These are phyloP conservation scores for Luffia ferchaultella DNA, from an alignment of 2,888 invertebrate species.

Conservation along the genomic window DNA sequence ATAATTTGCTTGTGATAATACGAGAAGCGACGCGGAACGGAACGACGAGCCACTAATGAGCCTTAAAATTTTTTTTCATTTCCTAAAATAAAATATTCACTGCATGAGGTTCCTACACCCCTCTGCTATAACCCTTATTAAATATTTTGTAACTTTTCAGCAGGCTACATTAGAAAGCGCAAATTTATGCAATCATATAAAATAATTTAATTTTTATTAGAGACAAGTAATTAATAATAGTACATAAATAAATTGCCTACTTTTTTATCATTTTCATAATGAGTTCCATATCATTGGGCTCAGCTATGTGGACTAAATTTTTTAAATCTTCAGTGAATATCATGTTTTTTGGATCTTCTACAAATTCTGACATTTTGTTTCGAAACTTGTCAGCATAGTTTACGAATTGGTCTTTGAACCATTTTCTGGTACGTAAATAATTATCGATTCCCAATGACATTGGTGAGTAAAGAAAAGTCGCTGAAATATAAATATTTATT, in stretches of 20 bases:
- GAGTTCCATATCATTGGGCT: constrained; percentile 70
- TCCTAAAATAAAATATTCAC: background rate
- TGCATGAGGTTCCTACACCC: too few species aligned
- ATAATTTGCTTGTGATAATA: too few species aligned
- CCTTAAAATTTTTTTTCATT: too few species aligned
- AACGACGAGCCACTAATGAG: too few species aligned
- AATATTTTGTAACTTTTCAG: too few species aligned
- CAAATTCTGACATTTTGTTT: constrained; percentile 73
- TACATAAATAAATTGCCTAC: constrained; percentile 34
- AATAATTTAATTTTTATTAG: too few species aligned
- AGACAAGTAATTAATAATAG: background rate
- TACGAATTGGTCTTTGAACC: constrained; percentile 65
- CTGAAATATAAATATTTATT: constrained; percentile 22
- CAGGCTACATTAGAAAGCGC: background rate
- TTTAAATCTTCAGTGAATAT: constrained; percentile 88
- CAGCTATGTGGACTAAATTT: constrained; percentile 77
- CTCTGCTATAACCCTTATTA: too few species aligned
- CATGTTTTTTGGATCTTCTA: constrained; percentile 65
- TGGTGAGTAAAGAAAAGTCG: constrained; percentile 59
- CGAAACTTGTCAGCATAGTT: constrained; percentile 72
- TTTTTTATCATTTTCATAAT: constrained; percentile 74
- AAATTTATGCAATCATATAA: constrained; percentile 1
- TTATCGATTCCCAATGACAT: constrained; percentile 69
- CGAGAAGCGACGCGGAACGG: too few species aligned
- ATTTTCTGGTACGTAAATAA: constrained; percentile 62